Base-by-base conservation (phyloP, 2,888 invertebrate genomes). In the Timema podura region DNA sequence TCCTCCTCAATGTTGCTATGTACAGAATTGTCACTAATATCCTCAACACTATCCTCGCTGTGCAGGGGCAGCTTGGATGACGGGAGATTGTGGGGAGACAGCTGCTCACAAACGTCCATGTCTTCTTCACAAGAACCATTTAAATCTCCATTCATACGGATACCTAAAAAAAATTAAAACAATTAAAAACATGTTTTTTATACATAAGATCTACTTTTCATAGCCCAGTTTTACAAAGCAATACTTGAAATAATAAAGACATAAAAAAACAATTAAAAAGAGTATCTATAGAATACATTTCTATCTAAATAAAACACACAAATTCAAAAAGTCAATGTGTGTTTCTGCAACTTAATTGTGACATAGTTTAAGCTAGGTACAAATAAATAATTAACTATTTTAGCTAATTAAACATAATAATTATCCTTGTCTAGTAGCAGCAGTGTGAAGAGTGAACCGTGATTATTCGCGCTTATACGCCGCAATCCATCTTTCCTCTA, bases 81-180 rank as follows among this genome's bases (percentile, higher is more conserved):
- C 9, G 65, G n/a, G 11, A 69, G 59, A 49, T 66, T 61, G 57
- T 71, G 66, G 15, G 30, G 67, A 46, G 61, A 61, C 48, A 65
- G 48, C 48, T 44, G 65, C 16, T 64, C 69, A 59, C 68, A 68
- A 51, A 69, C 47, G 45, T 69, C 70, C 69, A 69, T 67, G 59
- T 65, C 57, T 59, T 71, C 71, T 46, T 79, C 80, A 73, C 78
- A 80, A 68, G 77, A 79, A 54, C 83, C 83, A 75, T 83, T 83
- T 72, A 83, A 77, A 64, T 78, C 78, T 69, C 83, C 83, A 74
- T 83, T 83, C 71, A 80, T 77, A 75, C 81, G 81, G 71, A 80
- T 74, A 77, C 80, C 82, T 82, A 75, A 54, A 80, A 80, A 47
- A 71, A 57, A 70, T 64, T 69, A 72, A 68, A 59, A 46, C 44